Evolutionary conservation across 1,140 invertebrate species (phyloP), one percentile per base, ranked within the genome.

Genomic region (Tetramorium simillimum): DNA sequence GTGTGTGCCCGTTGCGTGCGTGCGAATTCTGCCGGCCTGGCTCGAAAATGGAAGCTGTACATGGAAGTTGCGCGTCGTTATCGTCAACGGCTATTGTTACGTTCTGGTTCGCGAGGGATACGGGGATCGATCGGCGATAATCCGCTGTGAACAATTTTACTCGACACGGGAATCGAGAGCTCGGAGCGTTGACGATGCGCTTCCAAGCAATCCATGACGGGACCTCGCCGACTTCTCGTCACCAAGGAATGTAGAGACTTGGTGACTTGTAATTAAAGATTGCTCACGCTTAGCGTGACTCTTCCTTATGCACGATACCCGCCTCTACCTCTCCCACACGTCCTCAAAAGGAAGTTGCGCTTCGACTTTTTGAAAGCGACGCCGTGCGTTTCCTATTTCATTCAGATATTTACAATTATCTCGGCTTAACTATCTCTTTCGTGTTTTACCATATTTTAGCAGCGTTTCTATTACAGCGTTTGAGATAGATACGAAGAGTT

Each of bases 291-390:
- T 89, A 88, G 87, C 92, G 92, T 86, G 86, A 75, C 73, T 77
- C 62, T 58, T 91, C 92, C 89, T 86, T 69, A 78, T 93, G 93
- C 93, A 93, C 92, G 93, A 91, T 60, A 92, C 92, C 93, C 77
- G 85, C 89, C 86, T 87, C 69, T 63, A 86, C 86, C 67, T 82
- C 33, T 90, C 73, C 84, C 37, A 72, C 21, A 53, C 85, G 80
- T 88, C 62, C 60, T 67, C 76, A 72, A 46, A 53, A 21, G 16
- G 28, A 70, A 70, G 75, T 80, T 84, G 69, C 69, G 43, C 4
- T 28, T 63, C 65, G 84, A 76, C 67, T 77, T 76, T 62, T 91
- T 62, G 89, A 76, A 60, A 76, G 82, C 80, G 80, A 75, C 69
- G 21, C 16, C 56, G 51, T 43, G 37, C 21, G 21, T 87, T 85